A percentile compares a stretch with the other conserved stretches of the same genome.
These are phyloP conservation scores for Hippopotamus amphibius DNA, from an alignment of 2,113 vertebrate genomes.

Conservation along the genomic window DNA sequence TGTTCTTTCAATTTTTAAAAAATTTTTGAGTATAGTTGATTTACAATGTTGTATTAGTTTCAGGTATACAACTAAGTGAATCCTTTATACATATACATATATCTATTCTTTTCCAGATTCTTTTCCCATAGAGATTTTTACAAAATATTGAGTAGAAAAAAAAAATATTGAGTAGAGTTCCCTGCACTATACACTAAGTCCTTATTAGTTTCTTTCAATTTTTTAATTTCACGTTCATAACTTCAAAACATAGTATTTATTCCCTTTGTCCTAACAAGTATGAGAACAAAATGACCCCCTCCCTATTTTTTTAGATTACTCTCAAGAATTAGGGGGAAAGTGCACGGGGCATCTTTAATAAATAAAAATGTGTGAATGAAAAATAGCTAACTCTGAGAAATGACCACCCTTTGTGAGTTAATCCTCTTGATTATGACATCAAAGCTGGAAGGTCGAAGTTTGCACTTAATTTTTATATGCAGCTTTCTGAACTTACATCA, in stretches of 20 bases:
- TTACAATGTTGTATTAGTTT: not conserved
- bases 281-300: not conserved
- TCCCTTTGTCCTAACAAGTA: not conserved
- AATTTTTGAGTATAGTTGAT: not conserved
- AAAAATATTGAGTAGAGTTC: not conserved
- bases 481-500: slow-evolving; percentile 43
- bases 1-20: slow-evolving; percentile 2
- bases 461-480: slow-evolving; percentile 12
- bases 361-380: slow-evolving; percentile 33
- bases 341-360: not conserved
- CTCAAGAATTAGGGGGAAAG: not conserved
- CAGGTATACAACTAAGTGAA: not conserved
- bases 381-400: slow-evolving; percentile 22
- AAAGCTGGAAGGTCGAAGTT: not conserved
- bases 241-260: not conserved
- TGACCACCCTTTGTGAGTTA: slow-evolving; percentile 43
- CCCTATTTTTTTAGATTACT: not conserved
- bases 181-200: not conserved
- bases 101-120: not conserved
- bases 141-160: not conserved
- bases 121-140: not conserved
- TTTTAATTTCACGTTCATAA: slow-evolving; percentile 5
- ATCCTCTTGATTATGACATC: slow-evolving; percentile 50
- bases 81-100: not conserved
- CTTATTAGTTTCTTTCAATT: not conserved